Conservation (phyloP, 2,888 invertebrate genomes). For the Chrysopilus asiliformis region DNA sequence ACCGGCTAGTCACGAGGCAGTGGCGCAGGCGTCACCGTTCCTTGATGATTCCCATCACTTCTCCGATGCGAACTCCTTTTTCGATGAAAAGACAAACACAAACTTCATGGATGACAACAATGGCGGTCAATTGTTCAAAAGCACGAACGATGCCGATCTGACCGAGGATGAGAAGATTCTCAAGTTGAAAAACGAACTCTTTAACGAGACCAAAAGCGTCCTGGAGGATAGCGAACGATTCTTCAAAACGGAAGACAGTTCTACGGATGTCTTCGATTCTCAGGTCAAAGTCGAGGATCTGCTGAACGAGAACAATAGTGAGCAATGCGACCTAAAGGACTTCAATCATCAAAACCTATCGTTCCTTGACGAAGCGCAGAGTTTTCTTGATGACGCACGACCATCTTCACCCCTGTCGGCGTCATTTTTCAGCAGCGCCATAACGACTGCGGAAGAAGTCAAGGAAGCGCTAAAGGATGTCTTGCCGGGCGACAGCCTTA, state of each 20-base stretch:
- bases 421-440: conserved; percentile 63
- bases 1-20: conserved; percentile 73
- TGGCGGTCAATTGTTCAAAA: conserved; percentile 24
- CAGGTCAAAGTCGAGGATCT: conserved; percentile 32
- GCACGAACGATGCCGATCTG: conserved; percentile 20
- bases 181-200: conserved; percentile 26
- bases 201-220: conserved; percentile 23
- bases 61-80: conserved; percentile 32
- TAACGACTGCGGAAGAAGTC: conserved; percentile 76
- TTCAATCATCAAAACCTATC: conserved; percentile 35
- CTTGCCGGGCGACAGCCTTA: conserved; percentile 59
- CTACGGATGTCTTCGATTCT: conserved; percentile 23
- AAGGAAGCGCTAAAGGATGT: conserved; percentile 78
- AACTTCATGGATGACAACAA: conserved; percentile 24
- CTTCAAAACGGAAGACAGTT: conserved; percentile 15
- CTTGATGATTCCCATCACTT: conserved; percentile 33
- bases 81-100: conserved; percentile 28
- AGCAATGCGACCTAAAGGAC: conserved; percentile 29
- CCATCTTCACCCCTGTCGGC: conserved; percentile 71
- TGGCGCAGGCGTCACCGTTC: conserved; percentile 35
- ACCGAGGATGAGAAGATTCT: conserved; percentile 33
- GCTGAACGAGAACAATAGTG: conserved; percentile 29
- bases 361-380: conserved; percentile 35
- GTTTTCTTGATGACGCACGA: conserved; percentile 46
- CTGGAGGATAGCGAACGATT: conserved; percentile 26